Evolutionary conservation across 2,113 vertebrate species (phyloP).

Genomic region (Antechinus flavipes): DNA sequence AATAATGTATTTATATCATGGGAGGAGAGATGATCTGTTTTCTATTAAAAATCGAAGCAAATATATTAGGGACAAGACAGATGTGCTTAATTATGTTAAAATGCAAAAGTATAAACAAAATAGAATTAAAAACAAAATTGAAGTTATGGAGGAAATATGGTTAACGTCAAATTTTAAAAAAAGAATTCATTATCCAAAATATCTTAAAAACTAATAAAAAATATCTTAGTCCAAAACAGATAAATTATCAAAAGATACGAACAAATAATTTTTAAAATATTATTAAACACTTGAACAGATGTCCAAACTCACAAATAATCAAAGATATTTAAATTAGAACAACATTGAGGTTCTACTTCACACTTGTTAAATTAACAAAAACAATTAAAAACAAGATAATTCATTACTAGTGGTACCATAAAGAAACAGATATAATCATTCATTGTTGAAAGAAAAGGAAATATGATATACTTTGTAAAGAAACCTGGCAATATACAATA

Average conservation of each 20-base stretch:
- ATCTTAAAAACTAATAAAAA: not conserved
- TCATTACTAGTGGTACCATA: not conserved
- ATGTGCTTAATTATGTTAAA: not conserved
- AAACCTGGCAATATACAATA: not conserved
- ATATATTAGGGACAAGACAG: not conserved
- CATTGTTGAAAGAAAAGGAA: not conserved
- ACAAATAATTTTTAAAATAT: not conserved
- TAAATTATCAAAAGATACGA: not conserved
- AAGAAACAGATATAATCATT: not conserved
- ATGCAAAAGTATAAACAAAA: not conserved
- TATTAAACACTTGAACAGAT: not conserved
- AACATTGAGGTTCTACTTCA: not conserved
- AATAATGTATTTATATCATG: not conserved
- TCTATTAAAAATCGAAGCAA: not conserved
- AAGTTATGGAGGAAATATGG: not conserved
- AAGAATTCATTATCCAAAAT: not conserved
- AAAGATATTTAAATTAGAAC: not conserved
- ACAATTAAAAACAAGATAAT: not conserved
- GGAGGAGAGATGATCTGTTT: not conserved
- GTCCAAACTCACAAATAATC: not conserved
- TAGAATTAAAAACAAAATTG: not conserved
- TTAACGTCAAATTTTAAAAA: not conserved
- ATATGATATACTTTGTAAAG: not conserved
- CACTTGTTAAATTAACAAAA: not conserved
- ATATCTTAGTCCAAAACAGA: not conserved